Conservation (phyloP, 2,113 vertebrate genomes). For the Hyperoodon ampullatus region DNA sequence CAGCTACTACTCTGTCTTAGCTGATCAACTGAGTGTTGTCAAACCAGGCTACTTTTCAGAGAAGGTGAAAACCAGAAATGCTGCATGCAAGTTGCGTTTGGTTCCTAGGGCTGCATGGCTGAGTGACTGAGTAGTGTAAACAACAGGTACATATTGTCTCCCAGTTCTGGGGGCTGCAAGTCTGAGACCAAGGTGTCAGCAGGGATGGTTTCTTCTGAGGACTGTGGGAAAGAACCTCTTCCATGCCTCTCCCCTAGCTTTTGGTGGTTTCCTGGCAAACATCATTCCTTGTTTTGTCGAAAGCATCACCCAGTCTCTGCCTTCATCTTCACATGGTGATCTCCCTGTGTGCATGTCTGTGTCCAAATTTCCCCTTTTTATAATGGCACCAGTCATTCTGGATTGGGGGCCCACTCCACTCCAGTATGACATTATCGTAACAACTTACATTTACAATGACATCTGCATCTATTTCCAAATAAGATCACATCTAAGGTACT, state of each 20-base stretch:
- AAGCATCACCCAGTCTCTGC: neutral
- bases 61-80: neutral
- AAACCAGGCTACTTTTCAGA: neutral
- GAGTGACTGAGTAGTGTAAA: neutral
- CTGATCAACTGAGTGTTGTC: neutral
- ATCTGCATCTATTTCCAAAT: neutral
- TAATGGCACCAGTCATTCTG: neutral
- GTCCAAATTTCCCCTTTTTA: neutral
- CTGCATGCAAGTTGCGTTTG: neutral
- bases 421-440: neutral
- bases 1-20: neutral
- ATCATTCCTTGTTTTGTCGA: neutral
- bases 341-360: neutral
- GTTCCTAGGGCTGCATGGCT: neutral
- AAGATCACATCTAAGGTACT: neutral
- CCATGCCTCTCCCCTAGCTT: neutral
- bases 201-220: neutral
- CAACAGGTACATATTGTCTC: neutral
- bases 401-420: neutral
- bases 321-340: neutral
- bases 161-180: neutral
- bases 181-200: neutral
- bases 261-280: neutral
- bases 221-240: no score
- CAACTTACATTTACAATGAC: neutral